phyloP scores from a whole-genome alignment of 2,797 vertebrate genomes.

The Champsocephalus esox region DNA sequence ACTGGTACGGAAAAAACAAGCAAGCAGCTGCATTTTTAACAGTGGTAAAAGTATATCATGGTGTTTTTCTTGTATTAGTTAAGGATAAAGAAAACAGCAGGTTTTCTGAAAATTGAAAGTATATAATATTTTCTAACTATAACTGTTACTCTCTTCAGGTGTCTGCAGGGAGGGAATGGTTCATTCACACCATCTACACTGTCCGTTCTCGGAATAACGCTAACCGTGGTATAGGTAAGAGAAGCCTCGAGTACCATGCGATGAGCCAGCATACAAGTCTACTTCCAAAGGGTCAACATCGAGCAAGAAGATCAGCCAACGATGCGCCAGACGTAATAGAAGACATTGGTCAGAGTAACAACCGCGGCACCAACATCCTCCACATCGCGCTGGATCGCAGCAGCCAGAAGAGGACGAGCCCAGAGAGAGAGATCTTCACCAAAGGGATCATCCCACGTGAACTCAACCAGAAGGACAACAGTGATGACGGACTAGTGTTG shows the following conservation, averaged over 20 bases:
- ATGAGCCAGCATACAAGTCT: slow-evolving; percentile 42
- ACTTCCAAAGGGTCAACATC: slow-evolving; percentile 32
- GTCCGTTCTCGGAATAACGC: slow-evolving; percentile 83
- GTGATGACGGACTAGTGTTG: slow-evolving; percentile 77
- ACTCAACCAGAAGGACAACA: slow-evolving; percentile 69
- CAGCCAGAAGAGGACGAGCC: slow-evolving; percentile 69
- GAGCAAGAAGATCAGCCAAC: slow-evolving; percentile 53
- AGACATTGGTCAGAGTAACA: slow-evolving; percentile 80
- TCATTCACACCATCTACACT: slow-evolving; percentile 86
- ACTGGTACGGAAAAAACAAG: not conserved
- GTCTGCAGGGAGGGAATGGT: slow-evolving; percentile 86
- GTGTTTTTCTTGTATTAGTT: not conserved
- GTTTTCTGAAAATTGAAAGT: slow-evolving; percentile 1
- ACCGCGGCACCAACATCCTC: slow-evolving; percentile 86
- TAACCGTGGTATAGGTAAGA: slow-evolving; percentile 84
- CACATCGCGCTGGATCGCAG: slow-evolving; percentile 79
- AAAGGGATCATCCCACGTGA: slow-evolving; percentile 82
- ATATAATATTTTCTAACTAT: not conserved
- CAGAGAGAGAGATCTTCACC: slow-evolving; percentile 69
- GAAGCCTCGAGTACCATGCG: slow-evolving; percentile 83
- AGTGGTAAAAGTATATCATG: not conserved
- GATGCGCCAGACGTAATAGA: slow-evolving; percentile 57
- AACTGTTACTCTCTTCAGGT: slow-evolving; percentile 74
- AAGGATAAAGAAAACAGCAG: not conserved
- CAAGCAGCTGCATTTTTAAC: not conserved